A percentile compares a stretch with the other conserved stretches of the same genome.
Evolutionary conservation across 92 coral and sea anemone species (phyloP).

Genomic region (Umimayanthus kanabou): DNA sequence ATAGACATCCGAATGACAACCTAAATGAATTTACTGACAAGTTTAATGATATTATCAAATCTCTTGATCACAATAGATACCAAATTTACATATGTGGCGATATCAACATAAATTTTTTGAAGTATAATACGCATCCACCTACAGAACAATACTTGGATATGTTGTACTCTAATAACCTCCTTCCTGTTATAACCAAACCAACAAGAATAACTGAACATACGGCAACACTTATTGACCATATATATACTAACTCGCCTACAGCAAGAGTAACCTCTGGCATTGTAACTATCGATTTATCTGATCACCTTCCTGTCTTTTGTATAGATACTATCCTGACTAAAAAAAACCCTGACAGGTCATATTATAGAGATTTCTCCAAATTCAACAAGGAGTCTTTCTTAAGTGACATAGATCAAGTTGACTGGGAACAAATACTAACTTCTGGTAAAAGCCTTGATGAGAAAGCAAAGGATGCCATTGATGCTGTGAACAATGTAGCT

Average conservation of each 20-base stretch:
- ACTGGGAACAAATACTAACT: constrained; percentile 28
- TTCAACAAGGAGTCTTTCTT: constrained; percentile 43
- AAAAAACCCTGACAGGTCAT: not conserved
- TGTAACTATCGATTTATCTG: constrained; percentile 47
- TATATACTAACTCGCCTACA: constrained; percentile 54
- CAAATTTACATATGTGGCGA: no score
- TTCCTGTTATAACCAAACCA: constrained; percentile 64
- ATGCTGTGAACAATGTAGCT: constrained; percentile 17
- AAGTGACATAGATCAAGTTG: constrained; percentile 35
- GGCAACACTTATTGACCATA: constrained; percentile 61
- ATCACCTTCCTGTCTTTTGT: constrained; percentile 58
- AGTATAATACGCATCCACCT: constrained; percentile 30
- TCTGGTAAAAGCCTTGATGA: constrained; percentile 36
- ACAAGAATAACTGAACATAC: no score
- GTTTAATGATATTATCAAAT: no score
- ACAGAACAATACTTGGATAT: no score
- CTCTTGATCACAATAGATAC: no score
- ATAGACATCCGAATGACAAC: no score
- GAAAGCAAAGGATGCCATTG: constrained; percentile 34
- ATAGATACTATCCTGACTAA: constrained; percentile 10
- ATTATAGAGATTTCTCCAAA: constrained; percentile 52
- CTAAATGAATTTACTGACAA: no score
- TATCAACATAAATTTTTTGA: no score
- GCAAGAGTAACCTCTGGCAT: constrained; percentile 35
- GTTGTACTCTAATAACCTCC: constrained; percentile 50